Base-by-base conservation (phyloP, 2,113 vertebrate species). In the Hypocryptadius cinnamomeus region DNA sequence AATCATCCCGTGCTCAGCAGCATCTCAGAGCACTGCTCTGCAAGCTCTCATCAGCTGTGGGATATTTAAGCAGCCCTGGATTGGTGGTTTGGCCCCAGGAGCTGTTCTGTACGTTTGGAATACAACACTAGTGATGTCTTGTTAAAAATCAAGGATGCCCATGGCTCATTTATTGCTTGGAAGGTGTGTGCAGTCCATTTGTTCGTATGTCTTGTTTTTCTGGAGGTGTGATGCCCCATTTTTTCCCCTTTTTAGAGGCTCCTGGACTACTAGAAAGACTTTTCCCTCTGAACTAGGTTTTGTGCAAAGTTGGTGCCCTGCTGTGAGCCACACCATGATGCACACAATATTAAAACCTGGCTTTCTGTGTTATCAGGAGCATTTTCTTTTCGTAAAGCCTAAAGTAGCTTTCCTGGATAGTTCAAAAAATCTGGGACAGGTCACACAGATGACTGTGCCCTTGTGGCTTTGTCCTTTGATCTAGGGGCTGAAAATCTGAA, bases 391-490 rank as follows among this genome's bases (percentile, higher is more conserved):
- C 6, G 15, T 56, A 8, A 89, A 93, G 11, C 19, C 48, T 74
- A 27, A 48, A 66, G 59, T 15, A 83, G 45, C 72, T 90, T 95
- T 90, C 56, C 15, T 57, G 28, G 15, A 14, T 45, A 68, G 63
- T 82, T 95, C 6, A 94, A 84, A 94, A 80, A 86, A 79, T 77
- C 66, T 79, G 63, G 45, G 74, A 21, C 90, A 89, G 71, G 79
- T 76, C 53, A 85, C 50, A 42, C 10, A 82, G 50, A 39, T 17
- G 40, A 18, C 54, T 73, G 45, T 74, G 60, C 68, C 64, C 77
- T 86, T 78, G 13, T 87, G 31, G 45, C 65, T 90, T 84, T 91
- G 60, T 74, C 35, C 14, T 80, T 53, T 82, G 78, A 82, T 91
- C 15, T 27, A 23, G 31, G 13, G 66, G 39, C 59, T 79, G 70